Conservation (phyloP, 2,888 invertebrate genomes). For the Nephrotoma appendiculata region DNA sequence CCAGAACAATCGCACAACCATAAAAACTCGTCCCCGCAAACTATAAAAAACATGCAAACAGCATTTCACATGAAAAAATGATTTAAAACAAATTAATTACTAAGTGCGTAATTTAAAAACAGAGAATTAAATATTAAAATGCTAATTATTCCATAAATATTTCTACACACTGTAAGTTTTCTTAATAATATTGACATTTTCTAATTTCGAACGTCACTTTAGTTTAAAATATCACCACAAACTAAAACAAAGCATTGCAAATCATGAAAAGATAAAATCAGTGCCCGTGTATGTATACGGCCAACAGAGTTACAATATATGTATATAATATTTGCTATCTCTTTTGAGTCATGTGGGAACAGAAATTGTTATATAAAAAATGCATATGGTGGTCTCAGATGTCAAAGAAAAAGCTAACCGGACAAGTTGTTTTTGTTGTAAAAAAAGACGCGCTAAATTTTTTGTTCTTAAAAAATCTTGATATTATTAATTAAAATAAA, state of each 20-base stretch:
- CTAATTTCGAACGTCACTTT: neutral
- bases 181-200: neutral
- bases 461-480: too few relatives aligned
- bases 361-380: too few relatives aligned
- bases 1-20: neutral
- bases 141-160: neutral
- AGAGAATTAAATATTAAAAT: neutral
- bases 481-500: too few relatives aligned
- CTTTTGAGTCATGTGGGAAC: too few relatives aligned
- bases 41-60: neutral
- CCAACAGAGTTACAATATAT: too few relatives aligned
- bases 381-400: too few relatives aligned
- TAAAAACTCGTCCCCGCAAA: neutral
- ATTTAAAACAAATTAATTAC: neutral
- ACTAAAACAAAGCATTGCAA: neutral
- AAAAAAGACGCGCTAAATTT: too few relatives aligned
- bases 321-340: too few relatives aligned
- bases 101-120: neutral
- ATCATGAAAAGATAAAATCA: neutral
- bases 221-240: neutral
- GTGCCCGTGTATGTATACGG: neutral
- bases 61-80: neutral
- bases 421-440: too few relatives aligned
- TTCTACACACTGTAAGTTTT: neutral
- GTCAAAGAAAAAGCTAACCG: too few relatives aligned